Conservation (phyloP, 1,140 invertebrate species). For the Formica selysi region DNA sequence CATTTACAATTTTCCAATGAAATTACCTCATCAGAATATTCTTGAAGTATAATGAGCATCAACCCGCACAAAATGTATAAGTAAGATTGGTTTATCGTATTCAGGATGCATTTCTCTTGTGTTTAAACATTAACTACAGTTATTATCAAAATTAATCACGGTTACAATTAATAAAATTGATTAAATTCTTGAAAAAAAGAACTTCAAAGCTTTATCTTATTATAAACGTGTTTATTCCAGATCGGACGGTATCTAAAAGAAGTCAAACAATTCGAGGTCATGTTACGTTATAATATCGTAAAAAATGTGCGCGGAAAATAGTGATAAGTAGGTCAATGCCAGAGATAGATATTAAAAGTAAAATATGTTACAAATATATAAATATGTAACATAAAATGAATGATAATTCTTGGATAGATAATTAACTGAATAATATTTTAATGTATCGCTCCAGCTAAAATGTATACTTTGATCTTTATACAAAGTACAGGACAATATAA, state of each 20-base stretch:
- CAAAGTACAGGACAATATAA: neutral
- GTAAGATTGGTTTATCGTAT: neutral
- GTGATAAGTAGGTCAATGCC: slow-evolving; percentile 4
- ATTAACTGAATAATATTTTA: neutral
- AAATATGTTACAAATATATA: too few relatives aligned
- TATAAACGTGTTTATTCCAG: neutral
- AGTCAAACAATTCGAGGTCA: neutral
- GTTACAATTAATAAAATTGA: neutral
- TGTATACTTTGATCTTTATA: neutral
- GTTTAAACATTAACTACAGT: neutral
- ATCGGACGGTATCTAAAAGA: neutral
- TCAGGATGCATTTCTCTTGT: neutral
- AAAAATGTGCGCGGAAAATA: neutral
- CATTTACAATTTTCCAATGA: slow-evolving; percentile 3
- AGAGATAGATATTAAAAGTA: neutral
- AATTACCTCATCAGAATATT: neutral
- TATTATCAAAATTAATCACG: neutral
- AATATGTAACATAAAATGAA: neutral
- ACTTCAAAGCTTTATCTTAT: neutral
- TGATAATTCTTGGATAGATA: neutral
- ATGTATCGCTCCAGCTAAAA: neutral
- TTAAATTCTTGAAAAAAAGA: neutral
- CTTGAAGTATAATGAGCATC: neutral
- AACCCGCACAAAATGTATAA: neutral
- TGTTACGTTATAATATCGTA: neutral